Evolutionary conservation across 1,140 invertebrate genomes (phyloP).

Genomic region (Hirudo medicinalis): DNA sequence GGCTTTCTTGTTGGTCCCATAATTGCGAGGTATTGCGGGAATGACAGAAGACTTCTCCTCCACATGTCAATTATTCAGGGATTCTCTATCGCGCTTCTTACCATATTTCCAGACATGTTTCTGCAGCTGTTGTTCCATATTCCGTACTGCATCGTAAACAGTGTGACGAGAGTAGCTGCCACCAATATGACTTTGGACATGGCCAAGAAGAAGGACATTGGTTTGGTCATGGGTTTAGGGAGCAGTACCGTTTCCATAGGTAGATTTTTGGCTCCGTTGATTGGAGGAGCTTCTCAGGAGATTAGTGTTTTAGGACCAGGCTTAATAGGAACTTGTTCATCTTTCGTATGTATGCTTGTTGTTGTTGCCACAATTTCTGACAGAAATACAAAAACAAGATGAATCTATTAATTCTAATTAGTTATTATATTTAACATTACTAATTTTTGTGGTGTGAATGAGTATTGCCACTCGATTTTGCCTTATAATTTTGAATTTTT

Average conservation of each 20-base stretch:
- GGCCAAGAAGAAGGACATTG: conserved; percentile 28
- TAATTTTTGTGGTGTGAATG: no score
- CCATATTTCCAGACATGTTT: conserved; percentile 17
- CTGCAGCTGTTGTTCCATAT: conserved; percentile 30
- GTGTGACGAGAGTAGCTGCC: conserved; percentile 32
- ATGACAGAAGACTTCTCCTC: conserved; percentile 30
- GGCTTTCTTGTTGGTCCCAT: conserved; percentile 36
- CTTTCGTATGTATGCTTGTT: conserved; percentile 26
- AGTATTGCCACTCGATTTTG: no score
- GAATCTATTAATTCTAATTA: no score
- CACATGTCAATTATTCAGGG: conserved; percentile 30
- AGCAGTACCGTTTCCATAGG: conserved; percentile 37
- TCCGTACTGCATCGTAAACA: conserved; percentile 34
- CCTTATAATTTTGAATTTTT: no score
- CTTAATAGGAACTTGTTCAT: conserved; percentile 26
- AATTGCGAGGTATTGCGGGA: conserved; percentile 30
- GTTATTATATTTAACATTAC: no score
- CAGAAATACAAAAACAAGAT: no score
- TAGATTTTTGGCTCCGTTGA: conserved; percentile 36
- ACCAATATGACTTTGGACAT: conserved; percentile 33
- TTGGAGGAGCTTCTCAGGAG: conserved; percentile 36
- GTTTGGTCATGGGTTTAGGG: conserved; percentile 35
- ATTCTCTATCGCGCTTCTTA: conserved; percentile 20
- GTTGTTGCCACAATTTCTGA: conserved; percentile 21
- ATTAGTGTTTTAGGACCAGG: conserved; percentile 28